Evolutionary conservation across 2,797 vertebrate genomes (phyloP), one percentile per base, ranked within the genome.

Genomic region (Schizopygopsis malacanthus): DNA sequence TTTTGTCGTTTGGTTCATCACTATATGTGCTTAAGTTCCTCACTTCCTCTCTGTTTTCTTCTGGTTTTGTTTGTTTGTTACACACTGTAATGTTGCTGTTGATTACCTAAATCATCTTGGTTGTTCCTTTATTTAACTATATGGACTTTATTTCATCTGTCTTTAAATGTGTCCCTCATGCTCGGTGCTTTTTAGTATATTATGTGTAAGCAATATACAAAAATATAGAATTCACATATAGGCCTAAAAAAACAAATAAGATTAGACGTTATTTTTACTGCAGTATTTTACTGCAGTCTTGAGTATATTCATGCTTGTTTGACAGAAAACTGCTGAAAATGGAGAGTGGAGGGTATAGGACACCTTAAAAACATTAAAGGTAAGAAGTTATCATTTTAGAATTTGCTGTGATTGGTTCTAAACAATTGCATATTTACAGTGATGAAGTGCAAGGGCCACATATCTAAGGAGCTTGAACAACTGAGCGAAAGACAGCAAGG

Each of bases 341-440:
- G 28, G 67, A 80, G 71, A 87, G 45, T 80, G 20, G 69, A 56
- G 56, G 76, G 15, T 50, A 81, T 70, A 83, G 13, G 79, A 37
- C 50, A 45, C 65, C 83, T 86, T 88, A 65, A 87, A 25, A 41
- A 59, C 8, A 41, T 41, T 52, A 59, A 73, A 47, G 22, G 37
- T 78, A 77, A 41, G 86, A 41, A 25, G 12, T 39, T 90, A 80
- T 82, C 72, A 88, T 81, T 39, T 43, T 79, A 78, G 71, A 83
- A 67, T 69, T 83, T 8, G 56, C 47, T 6, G 59, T 87, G 71
- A 87, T 91, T 86, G 83, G 88, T 87, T 88, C 65, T 85, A 78
- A 91, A 89, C 89, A 89, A 87, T 89, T 86, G 85, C 54, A 89
- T 75, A 90, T 89, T 81, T 85, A 76, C 85, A 87, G 84, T 86